These are phyloP conservation scores for Toxotes lorentzi DNA, from an alignment of 2,797 vertebrate genomes.

Conservation along the genomic window DNA sequence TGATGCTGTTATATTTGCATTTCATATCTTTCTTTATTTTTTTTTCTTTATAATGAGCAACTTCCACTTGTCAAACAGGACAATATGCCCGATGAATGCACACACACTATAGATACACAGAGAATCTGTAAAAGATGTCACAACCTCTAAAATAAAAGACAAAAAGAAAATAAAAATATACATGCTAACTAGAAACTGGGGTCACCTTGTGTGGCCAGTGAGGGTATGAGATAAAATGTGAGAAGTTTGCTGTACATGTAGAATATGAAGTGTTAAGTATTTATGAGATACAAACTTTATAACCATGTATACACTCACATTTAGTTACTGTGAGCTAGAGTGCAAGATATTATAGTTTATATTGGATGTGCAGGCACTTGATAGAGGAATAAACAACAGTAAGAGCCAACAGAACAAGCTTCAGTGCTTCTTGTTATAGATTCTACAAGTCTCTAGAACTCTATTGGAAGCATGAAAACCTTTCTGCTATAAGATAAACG, in stretches of 20 bases:
- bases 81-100: background rate
- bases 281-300: background rate
- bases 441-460: background rate
- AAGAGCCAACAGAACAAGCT: background rate
- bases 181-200: background rate
- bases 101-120: background rate
- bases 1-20: background rate
- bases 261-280: background rate
- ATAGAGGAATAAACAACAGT: background rate
- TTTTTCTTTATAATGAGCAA: background rate
- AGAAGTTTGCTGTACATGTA: background rate
- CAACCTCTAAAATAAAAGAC: background rate
- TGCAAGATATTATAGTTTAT: background rate
- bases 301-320: background rate
- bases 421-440: background rate
- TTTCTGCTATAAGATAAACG: background rate
- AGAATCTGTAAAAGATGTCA: conserved; percentile 2
- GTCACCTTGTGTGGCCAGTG: background rate
- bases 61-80: background rate
- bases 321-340: background rate
- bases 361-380: background rate
- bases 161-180: background rate
- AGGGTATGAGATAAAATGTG: background rate
- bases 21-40: background rate
- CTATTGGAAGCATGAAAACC: background rate